phyloP scores from a whole-genome alignment of 2,797 vertebrate species.

The Neopelma chrysocephalum region DNA sequence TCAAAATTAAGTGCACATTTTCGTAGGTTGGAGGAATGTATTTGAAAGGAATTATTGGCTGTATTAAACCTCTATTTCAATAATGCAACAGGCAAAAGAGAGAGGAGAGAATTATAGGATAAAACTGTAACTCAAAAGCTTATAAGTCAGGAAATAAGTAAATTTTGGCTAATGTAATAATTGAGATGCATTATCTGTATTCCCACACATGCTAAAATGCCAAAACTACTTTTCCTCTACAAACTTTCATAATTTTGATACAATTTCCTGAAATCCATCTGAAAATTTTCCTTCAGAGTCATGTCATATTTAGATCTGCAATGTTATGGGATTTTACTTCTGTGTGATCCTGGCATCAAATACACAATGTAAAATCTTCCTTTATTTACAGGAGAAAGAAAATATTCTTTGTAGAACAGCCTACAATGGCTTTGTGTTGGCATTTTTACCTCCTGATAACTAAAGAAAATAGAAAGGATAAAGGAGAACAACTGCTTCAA shows the following conservation, averaged over 20 bases:
- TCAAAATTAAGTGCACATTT: fast-evolving
- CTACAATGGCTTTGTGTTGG: neutral
- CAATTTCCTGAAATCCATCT: neutral
- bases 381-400: neutral
- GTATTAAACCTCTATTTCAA: neutral
- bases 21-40: neutral
- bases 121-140: neutral
- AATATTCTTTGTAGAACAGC: neutral
- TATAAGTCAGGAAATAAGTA: fast-evolving
- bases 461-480: neutral
- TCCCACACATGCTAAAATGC: neutral
- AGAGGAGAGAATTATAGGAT: fast-evolving
- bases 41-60: neutral
- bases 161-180: neutral
- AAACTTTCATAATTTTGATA: neutral
- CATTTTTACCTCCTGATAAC: fast-evolving
- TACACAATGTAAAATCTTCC: neutral
- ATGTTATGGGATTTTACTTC: neutral
- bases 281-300: neutral
- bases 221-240: neutral
- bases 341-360: neutral
- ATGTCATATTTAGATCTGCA: neutral
- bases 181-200: neutral
- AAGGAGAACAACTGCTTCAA: neutral
- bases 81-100: neutral